Evolutionary conservation across 2,888 invertebrate species (phyloP), one percentile per base, ranked within the genome.

Genomic region (Volucella inflata): DNA sequence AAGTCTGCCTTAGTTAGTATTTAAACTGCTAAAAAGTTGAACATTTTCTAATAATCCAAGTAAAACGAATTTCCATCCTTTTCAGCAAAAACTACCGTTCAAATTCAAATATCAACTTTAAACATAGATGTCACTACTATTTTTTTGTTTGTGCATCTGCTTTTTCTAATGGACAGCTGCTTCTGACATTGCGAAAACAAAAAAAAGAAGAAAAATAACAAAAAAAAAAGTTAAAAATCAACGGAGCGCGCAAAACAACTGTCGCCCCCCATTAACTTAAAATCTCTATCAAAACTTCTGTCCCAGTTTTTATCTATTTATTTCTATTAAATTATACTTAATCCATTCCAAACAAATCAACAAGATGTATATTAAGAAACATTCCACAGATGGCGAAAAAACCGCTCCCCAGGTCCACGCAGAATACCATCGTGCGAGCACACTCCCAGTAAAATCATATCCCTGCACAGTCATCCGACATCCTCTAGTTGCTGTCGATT

Each of bases 361-460:
- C 81, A 40, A 81, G 6, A 30, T 30, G 30, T 30, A 85, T 67
- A 77, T 77, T 57, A 76, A 72, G 46, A 85, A 81, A 50, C 85
- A 85, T 85, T 85, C 85, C 85, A 85, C 76, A 81, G 76, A 81
- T 21, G 48, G 44, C 30, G n/a, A 51, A 8, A 75, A 79, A 44
- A 36, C 38, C 46, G 42, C 30, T 44, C n/a, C 78, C n/a, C 48
- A 12, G 8, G 0, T n/a, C n/a, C 60, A 64, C 36, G 50, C 60
- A 3, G 57, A 70, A 53, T 17, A 48, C 21, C 11, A 8, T 9
- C 77, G 77, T 8, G 10, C 36, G 0, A 60, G 77, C 9, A 59
- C 64, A 10, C 40, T 59, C 30, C 81, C 81, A 17, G 4, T 76
- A n/a, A 40, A 11, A 12, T 1, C 42, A n/a, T 67, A 68, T 30